Evolutionary conservation across 2,797 vertebrate genomes (phyloP).

Genomic region (Heterohyrax brucei): DNA sequence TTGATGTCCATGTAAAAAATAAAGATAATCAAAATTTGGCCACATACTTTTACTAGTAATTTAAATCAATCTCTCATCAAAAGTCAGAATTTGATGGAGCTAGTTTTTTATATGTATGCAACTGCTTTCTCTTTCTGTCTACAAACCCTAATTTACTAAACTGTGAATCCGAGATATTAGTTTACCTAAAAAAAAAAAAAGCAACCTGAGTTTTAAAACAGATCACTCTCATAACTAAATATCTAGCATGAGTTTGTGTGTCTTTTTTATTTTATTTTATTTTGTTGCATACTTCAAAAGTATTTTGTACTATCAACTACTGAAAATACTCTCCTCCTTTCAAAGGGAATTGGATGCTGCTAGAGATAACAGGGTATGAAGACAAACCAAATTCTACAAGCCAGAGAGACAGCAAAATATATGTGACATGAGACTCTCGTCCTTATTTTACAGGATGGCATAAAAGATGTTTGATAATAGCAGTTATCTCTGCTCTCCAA

Average conservation of each 20-base stretch:
- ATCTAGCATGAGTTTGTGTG: background rate
- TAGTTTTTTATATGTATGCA: slow-evolving; percentile 54
- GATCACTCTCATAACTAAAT: slow-evolving; percentile 12
- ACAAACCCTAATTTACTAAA: slow-evolving; percentile 59
- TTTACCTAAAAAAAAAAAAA: slow-evolving; percentile 49
- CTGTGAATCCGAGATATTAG: slow-evolving; percentile 49
- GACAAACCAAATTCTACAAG: slow-evolving; percentile 86
- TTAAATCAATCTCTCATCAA: slow-evolving; percentile 81
- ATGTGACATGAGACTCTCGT: slow-evolving; percentile 60
- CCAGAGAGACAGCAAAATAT: slow-evolving; percentile 79
- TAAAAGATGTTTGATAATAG: slow-evolving; percentile 74
- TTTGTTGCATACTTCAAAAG: slow-evolving; percentile 58
- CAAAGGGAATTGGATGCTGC: slow-evolving; percentile 84
- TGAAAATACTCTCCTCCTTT: slow-evolving; percentile 80
- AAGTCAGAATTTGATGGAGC: slow-evolving; percentile 75
- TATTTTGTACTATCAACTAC: slow-evolving; percentile 78
- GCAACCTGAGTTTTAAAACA: slow-evolving; percentile 25
- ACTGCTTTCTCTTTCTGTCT: slow-evolving; percentile 47
- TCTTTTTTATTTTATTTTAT: background rate
- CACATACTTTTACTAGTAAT: slow-evolving; percentile 80
- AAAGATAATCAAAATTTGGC: slow-evolving; percentile 77
- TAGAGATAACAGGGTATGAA: slow-evolving; percentile 83
- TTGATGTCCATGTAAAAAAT: slow-evolving; percentile 78
- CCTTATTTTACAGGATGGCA: slow-evolving; percentile 75
- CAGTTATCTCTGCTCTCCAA: slow-evolving; percentile 74